Percentiles rank a stretch among this genome's conserved stretches.
Evolutionary conservation across 2,888 invertebrate genomes (phyloP).

Genomic region (Agriopis marginaria): DNA sequence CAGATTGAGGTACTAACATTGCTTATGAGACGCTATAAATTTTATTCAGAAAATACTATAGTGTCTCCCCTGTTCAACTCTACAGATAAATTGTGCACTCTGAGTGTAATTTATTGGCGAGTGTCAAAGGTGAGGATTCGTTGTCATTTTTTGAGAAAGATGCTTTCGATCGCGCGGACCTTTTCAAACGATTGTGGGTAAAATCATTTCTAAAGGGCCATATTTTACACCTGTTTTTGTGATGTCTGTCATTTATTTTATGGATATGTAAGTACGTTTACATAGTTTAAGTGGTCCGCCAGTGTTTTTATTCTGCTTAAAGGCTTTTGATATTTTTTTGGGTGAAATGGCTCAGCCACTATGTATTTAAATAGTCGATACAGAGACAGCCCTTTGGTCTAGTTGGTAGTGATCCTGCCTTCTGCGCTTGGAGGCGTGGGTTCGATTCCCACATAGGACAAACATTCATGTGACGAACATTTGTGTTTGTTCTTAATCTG

Average conservation of each 20-base stretch:
- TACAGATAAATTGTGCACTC: not conserved
- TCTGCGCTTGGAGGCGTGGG: too few species aligned
- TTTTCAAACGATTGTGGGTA: conserved; percentile 24
- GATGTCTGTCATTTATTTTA: not conserved
- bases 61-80: not conserved
- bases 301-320: not conserved
- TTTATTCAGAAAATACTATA: not conserved
- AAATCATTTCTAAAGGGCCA: conserved; percentile 3
- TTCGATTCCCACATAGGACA: too few species aligned
- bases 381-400: too few species aligned
- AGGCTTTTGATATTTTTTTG: too few species aligned
- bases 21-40: not conserved
- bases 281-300: not conserved
- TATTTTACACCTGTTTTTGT: conserved; percentile 6
- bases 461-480: too few species aligned
- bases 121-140: conserved; percentile 61
- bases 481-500: too few species aligned
- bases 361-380: too few species aligned
- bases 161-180: conserved; percentile 41
- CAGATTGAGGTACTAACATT: not conserved
- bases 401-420: too few species aligned
- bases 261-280: not conserved
- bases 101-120: conserved; percentile 59
- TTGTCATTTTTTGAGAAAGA: conserved; percentile 52
- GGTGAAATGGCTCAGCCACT: too few species aligned